Conservation (phyloP, 2,797 vertebrate species). For the Pangasius larnaudii region DNA sequence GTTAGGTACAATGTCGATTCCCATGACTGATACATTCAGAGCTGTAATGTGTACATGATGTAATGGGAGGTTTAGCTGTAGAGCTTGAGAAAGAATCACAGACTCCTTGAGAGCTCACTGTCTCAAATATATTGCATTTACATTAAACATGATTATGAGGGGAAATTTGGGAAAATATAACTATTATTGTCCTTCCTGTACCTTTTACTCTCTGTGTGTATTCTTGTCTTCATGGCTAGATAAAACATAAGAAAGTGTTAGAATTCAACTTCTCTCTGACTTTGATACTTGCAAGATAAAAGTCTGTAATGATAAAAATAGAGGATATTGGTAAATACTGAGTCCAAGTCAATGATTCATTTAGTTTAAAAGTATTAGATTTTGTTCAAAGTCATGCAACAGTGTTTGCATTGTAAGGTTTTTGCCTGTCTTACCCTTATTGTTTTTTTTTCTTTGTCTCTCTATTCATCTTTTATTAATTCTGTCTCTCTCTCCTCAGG, state of each 20-base stretch:
- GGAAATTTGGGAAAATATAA: background rate
- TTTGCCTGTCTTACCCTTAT: background rate
- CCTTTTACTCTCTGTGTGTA: background rate
- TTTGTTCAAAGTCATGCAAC: background rate
- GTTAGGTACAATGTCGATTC: background rate
- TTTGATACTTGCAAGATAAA: background rate
- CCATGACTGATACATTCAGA: background rate
- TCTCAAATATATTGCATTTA: background rate
- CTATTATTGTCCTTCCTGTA: background rate
- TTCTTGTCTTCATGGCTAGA: no score
- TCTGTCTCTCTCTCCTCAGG: slow-evolving; percentile 71
- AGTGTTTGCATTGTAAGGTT: background rate
- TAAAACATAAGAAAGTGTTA: background rate
- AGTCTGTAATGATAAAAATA: background rate
- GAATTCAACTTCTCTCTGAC: background rate
- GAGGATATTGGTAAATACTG: background rate
- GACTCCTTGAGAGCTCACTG: background rate
- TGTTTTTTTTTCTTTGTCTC: background rate
- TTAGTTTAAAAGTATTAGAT: background rate
- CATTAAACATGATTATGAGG: background rate
- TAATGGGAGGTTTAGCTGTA: background rate
- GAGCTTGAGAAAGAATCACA: background rate
- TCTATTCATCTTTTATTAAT: background rate
- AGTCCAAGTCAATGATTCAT: background rate
- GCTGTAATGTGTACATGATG: slow-evolving; percentile 9